phyloP scores from a whole-genome alignment of 2,888 invertebrate species.

The Trissonchulus latispiculum region DNA sequence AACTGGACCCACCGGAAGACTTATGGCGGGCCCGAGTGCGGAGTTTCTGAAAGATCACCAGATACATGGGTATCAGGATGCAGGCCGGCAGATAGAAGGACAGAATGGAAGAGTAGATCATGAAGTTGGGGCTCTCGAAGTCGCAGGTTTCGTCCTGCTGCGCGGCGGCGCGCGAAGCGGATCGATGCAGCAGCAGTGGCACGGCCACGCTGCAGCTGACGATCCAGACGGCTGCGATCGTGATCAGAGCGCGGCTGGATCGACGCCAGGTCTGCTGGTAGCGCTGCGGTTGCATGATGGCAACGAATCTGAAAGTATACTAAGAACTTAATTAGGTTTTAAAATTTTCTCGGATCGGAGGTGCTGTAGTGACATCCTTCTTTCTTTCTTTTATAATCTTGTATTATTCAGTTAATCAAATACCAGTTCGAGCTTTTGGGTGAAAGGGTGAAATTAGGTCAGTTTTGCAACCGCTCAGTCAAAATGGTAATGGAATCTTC shows the following conservation, averaged over 20 bases:
- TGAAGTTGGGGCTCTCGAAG: constrained; percentile 3
- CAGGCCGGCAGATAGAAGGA: constrained; percentile 3
- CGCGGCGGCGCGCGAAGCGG: neutral
- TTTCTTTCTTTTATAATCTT: too few species aligned
- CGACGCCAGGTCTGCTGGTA: neutral
- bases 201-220: neutral
- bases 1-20: neutral
- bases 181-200: neutral
- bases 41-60: neutral
- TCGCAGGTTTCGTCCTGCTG: neutral
- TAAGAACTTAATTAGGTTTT: too few species aligned
- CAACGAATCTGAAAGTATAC: constrained; percentile 12
- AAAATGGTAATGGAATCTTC: too few species aligned
- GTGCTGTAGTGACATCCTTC: too few species aligned
- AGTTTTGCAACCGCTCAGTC: too few species aligned
- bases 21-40: neutral
- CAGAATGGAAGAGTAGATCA: constrained; percentile 1
- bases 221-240: neutral
- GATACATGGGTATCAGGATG: neutral
- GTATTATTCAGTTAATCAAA: too few species aligned
- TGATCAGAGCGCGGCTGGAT: neutral
- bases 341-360: too few species aligned
- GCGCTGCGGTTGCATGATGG: neutral
- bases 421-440: too few species aligned
- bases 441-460: too few species aligned